Conservation (phyloP, 1,140 invertebrate species). For the Dysdera silvatica region DNA sequence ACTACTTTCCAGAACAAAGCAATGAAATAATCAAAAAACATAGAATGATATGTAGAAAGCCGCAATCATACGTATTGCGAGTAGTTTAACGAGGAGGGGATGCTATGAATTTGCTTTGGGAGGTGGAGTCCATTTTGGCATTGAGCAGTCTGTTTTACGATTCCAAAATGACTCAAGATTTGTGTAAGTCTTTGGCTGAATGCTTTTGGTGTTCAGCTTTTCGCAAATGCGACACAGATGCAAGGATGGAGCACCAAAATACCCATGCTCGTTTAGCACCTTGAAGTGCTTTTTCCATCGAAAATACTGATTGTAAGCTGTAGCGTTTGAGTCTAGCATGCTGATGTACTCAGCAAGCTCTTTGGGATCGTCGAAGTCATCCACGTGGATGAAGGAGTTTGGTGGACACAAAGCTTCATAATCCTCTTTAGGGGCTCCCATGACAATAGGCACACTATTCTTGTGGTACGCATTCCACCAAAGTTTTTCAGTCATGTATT, state of each 20-base stretch:
- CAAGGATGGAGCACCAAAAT: conserved; percentile 50
- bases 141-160: conserved; percentile 43
- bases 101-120: too few relatives aligned
- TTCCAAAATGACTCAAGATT: conserved; percentile 48
- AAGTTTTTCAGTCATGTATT: conserved; percentile 50
- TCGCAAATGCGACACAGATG: conserved; percentile 40
- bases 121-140: conserved; percentile 12
- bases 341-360: conserved; percentile 40
- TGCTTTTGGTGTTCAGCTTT: conserved; percentile 39
- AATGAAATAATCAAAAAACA: too few relatives aligned
- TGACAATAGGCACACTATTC: conserved; percentile 47
- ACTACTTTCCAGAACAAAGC: too few relatives aligned
- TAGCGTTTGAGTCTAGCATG: conserved; percentile 30
- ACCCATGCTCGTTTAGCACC: conserved; percentile 55
- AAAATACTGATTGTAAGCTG: conserved; percentile 33
- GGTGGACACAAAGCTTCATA: conserved; percentile 39
- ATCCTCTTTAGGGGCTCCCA: conserved; percentile 45
- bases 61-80: too few relatives aligned
- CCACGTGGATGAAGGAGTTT: conserved; percentile 42
- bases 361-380: conserved; percentile 40
- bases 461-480: conserved; percentile 48
- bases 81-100: too few relatives aligned
- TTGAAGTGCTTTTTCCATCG: conserved; percentile 30
- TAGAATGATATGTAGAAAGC: too few relatives aligned
- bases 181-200: conserved; percentile 48